These are phyloP conservation scores for Oncopodura yosiiana DNA, from an alignment of 1,140 invertebrate genomes.

Conservation along the genomic window DNA sequence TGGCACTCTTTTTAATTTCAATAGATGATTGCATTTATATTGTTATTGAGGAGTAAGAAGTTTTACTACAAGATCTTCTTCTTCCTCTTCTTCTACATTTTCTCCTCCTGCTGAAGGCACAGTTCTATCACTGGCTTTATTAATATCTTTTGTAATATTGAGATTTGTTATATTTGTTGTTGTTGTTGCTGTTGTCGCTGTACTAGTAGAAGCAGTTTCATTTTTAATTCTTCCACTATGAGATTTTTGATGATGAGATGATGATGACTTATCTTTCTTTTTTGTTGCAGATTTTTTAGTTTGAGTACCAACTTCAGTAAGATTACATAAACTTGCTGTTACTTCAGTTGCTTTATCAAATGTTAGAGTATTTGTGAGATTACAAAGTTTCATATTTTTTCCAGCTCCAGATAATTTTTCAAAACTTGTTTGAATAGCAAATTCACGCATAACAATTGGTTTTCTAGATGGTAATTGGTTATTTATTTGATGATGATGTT, in stretches of 20 bases:
- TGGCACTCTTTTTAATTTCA: no score
- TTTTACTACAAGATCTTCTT: no score
- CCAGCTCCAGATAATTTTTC: constrained; percentile 9
- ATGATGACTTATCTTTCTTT: constrained; percentile 21
- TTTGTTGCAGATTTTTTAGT: constrained; percentile 31
- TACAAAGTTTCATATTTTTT: constrained; percentile 1
- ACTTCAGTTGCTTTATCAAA: constrained; percentile 23
- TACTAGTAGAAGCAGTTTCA: no score
- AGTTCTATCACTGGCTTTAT: no score
- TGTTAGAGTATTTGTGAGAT: constrained; percentile 11
- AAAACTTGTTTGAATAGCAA: constrained; percentile 28
- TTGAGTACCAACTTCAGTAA: constrained; percentile 29
- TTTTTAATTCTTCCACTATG: neutral
- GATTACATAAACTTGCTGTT: constrained; percentile 17
- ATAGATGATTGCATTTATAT: no score
- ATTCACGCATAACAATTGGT: constrained; percentile 10
- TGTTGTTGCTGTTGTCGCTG: no score
- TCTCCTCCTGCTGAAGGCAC: no score
- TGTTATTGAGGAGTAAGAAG: no score
- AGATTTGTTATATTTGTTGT: no score
- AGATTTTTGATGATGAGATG: neutral
- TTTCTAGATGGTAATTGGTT: neutral
- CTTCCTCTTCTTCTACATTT: no score
- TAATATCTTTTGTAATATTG: no score
- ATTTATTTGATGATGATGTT: constrained; percentile 1